Evolutionary conservation across 2,113 vertebrate species (phyloP).

Genomic region (Apistogramma diplotaenia): DNA sequence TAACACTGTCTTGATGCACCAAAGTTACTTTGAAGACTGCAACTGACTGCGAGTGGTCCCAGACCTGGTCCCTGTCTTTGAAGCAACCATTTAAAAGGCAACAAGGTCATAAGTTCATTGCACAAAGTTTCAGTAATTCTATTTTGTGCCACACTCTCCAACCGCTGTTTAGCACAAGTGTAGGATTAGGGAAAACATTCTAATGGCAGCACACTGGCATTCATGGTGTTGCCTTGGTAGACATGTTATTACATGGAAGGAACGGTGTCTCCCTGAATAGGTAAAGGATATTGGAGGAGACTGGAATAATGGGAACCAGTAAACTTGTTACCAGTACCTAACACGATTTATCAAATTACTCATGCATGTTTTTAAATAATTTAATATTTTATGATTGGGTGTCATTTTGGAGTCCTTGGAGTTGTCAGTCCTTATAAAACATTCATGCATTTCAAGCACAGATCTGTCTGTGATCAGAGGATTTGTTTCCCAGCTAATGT

Average conservation of each 20-base stretch:
- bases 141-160: not conserved
- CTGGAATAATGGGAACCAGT: not conserved
- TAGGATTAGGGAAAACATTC: not conserved
- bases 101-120: not conserved
- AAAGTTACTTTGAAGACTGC: too few species aligned
- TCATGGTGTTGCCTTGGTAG: too few species aligned
- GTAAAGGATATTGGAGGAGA: too few species aligned
- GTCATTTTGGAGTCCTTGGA: not conserved
- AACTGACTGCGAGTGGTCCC: too few species aligned
- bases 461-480: not conserved
- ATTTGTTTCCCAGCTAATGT: not conserved
- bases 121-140: not conserved
- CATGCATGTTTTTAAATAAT: rapidly evolving
- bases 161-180: not conserved
- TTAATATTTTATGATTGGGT: not conserved
- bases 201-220: not conserved
- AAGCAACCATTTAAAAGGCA: too few species aligned
- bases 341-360: not conserved
- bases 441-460: not conserved
- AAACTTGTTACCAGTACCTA: not conserved
- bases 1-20: not conserved
- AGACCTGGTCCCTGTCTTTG: too few species aligned
- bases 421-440: not conserved
- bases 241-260: not conserved
- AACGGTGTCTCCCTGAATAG: too few species aligned